Evolutionary conservation across 2,113 vertebrate species (phyloP), one percentile per base, ranked within the genome.

Genomic region (Coregonus clupeaformis): DNA sequence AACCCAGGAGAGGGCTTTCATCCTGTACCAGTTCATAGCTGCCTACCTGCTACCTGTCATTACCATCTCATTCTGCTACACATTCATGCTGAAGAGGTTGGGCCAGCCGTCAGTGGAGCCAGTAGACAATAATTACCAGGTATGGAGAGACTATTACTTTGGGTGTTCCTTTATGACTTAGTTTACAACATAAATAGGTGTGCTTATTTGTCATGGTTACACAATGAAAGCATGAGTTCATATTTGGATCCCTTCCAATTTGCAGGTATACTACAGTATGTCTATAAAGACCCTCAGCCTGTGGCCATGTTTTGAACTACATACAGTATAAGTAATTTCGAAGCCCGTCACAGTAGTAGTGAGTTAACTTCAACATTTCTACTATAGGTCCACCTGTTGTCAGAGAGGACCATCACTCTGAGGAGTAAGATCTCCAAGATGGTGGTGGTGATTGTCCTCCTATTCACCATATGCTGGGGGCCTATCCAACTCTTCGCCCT

Each of bases 401-500:
- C 94, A 5, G 94, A 95, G 78, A 89, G 94, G 76, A 95, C 94
- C 2, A 89, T 94, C 72, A 93, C 91, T 42, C 91, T 92, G 81
- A 85, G 94, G 64, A 92, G 93, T 74, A 95, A 94, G 87, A 92
- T 95, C 68, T 95, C 95, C 82, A 94, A 90, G 86, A 95, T 95
- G 95, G 95, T 95, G 66, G 93, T 95, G 0, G 94, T 95, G 42
- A 94, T 95, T 7, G 94, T 95, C 25, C 85, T 94, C 5, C 90
- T 95, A n/a, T 95, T 95, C 30, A 91, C 95, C 24, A 85, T 95
- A 78, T 95, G 95, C 89, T 95, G 95, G 95, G 95, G 95, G 74
- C 95, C 95, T 76, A 95, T 95, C 80, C 95, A 95, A 84, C 90
- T 95, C 77, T 95, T 95, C 9, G 85, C 91, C 83, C 93, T 95